Base-by-base conservation (phyloP, 2,113 vertebrate genomes). In the Mus musculus region DNA sequence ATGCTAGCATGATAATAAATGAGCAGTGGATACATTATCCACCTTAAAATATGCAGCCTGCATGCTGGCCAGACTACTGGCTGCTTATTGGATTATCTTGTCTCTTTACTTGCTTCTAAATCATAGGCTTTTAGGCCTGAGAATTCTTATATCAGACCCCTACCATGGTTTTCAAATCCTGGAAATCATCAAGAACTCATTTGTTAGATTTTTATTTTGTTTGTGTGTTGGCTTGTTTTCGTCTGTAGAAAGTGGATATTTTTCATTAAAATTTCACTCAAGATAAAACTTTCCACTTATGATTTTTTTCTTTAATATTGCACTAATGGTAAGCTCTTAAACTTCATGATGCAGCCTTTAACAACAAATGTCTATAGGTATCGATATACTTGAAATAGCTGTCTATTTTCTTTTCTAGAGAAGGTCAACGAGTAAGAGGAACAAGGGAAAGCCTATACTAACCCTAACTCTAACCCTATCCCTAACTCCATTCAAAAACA, bases 231-330 rank as follows among this genome's bases (percentile, higher is more conserved):
- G 61, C 76, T 88, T 91, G 28, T 82, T 36, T 76, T 84, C 63
- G 3, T 54, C 17, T 90, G 33, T 17, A 77, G 78, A 78, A 93
- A 87, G 56, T 75, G 1, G 7, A 5, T 88, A 54, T 65, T 87
- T 96, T 88, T 71, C 13, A 91, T 87, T 69, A 93, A 69, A 28
- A 89, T 78, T 82, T 91, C 24, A 93, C 88, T n/a, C 14, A 94
- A 87, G 19, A 65, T 72, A 46, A 91, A 81, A 93, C 67, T 10
- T 95, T 54, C 26, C 71, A 24, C 52, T 26, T 46, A 67, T 17
- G 36, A 14, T 63, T 76, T 42, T 63, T 56, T 93, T 91, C 76
- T 49, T 52, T 33, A 88, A 26, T 61, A 80, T 63, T 67, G 33
- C 67, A 78, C 30, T 39, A 5, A 93, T 69, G 81, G 13, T 67